Evolutionary conservation across 2,113 vertebrate species (phyloP), one percentile per base, ranked within the genome.

Genomic region (Monarcha castaneiventris): DNA sequence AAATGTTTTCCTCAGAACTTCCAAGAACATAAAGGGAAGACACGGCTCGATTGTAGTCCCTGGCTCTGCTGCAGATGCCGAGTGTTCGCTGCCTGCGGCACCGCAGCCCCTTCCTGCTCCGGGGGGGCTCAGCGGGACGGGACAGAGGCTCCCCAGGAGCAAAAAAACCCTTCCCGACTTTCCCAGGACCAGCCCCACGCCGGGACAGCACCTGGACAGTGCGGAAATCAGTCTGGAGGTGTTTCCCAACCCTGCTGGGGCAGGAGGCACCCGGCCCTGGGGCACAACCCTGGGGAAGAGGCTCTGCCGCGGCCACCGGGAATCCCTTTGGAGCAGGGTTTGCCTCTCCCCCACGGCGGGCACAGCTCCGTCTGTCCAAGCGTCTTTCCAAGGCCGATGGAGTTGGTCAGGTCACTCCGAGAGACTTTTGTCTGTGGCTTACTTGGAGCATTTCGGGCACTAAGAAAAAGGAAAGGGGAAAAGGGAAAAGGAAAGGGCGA

Each of bases 171-270:
- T 13, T 6, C 39, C 25, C 14, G 16, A 7, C 22, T 37, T 72
- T 11, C 17, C 49, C 26, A 27, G 77, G 33, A 16, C 4, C 32
- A 58, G 76, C 20, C 4, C 35, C 39, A 14, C 20, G 1, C 2
- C 0, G 0, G 46, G 41, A 37, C 58, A 44, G n/a, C 0, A 1
- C 19, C 3, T n/a, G 22, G 11, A 16, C 4, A 3, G 1, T 9
- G 46, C 32, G 62, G 59, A 13, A n/a, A 4, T 17, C 9, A 1
- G 4, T 2, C 18, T 9, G 25, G 29, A 56, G 52, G 27, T 32
- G 63, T 4, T 39, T 33, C 52, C 27, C n/a, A 20, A 1, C 3
- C 17, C 49, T 79, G 51, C 37, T 25, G 51, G 44, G 27, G 43
- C 43, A 32, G 87, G 7, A 48, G 52, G 43, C 37, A 61, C 16